Conservation (phyloP, 1,140 invertebrate species). For the Asbolus verrucosus region DNA sequence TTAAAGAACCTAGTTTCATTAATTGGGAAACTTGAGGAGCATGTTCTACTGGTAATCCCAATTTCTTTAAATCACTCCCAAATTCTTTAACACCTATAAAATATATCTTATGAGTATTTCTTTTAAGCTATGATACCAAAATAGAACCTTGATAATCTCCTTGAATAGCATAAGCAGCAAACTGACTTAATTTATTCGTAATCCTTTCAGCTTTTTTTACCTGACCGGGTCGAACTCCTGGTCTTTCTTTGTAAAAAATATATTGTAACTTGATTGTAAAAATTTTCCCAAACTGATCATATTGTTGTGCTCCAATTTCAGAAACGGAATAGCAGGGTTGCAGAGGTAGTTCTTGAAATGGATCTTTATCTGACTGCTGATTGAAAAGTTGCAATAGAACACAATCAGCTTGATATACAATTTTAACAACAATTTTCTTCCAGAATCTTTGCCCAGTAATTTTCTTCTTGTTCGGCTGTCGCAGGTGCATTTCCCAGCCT, state of each 20-base stretch:
- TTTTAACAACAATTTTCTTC: conserved; percentile 94
- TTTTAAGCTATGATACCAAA: neutral
- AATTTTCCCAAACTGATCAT: conserved; percentile 98
- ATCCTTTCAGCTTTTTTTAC: conserved; percentile 93
- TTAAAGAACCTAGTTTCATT: conserved; percentile 93
- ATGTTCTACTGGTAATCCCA: conserved; percentile 97
- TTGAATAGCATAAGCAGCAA: conserved; percentile 93
- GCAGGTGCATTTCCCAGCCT: conserved; percentile 97
- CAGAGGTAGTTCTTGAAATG: conserved; percentile 92
- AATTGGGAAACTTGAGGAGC: conserved; percentile 96
- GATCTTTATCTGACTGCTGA: conserved; percentile 86
- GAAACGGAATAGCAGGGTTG: conserved; percentile 94
- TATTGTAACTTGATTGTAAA: conserved; percentile 99
- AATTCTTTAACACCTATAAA: conserved; percentile 80
- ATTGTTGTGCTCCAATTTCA: conserved; percentile 94
- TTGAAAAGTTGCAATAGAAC: conserved; percentile 90
- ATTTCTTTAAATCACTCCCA: conserved; percentile 90
- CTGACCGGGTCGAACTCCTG: conserved; percentile 95
- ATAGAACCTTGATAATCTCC: conserved; percentile 94
- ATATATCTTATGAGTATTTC: neutral
- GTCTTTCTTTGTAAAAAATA: conserved; percentile 97
- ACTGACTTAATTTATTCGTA: conserved; percentile 91
- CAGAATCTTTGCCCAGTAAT: conserved; percentile 97
- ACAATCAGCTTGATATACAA: conserved; percentile 84
- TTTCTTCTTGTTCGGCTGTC: conserved; percentile 98